Evolutionary conservation across 1,140 invertebrate genomes (phyloP), one percentile per base, ranked within the genome.

Genomic region (Zaprionus capensis): DNA sequence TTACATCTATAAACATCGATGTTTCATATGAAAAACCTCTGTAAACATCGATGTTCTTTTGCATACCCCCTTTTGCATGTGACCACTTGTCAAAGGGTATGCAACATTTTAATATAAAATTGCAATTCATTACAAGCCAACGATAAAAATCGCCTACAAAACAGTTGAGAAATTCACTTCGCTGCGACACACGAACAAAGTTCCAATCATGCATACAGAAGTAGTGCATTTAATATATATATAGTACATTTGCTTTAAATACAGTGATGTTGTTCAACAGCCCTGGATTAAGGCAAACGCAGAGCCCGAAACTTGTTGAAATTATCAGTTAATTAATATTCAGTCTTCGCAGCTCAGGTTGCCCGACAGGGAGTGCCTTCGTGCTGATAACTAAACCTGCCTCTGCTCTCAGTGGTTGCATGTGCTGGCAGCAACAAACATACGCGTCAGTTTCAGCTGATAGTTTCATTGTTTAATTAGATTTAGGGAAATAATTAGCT

Each of bases 221-320:
- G 11, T 46, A 11, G 2, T 17, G 7, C n/a, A 2, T 7, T 20
- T 20, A 46, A 46, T 17, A 17, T 17, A 44, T 7, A 44, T 9
- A 17, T 3, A 46, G 31, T 20, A 17, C n/a, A n/a, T 17, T 17
- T 17, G 17, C 41, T 36, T 34, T 57, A 70, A 64, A 63, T 51
- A 64, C 66, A 76, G 66, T 66, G 36, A 44, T 44, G 70, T 58
- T 73, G 70, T 67, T 72, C 56, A 72, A 63, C 66, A 72, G 67
- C 69, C 68, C 62, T 67, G 70, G 38, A 72, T 76, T 72, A 72
- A 67, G 56, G 31, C 61, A 51, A 38, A 38, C 12, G 53, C 53
- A 14, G 51, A 51, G 12, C 15, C 51, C 17, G 15, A 17, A 46
- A 6, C 38, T 53, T 38, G 12, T 36, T 15, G 53, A 63, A 57